Percentiles rank a stretch among this genome's conserved stretches.
Conservation (phyloP, 1,140 invertebrate species). For the Drosophila mayri region DNA sequence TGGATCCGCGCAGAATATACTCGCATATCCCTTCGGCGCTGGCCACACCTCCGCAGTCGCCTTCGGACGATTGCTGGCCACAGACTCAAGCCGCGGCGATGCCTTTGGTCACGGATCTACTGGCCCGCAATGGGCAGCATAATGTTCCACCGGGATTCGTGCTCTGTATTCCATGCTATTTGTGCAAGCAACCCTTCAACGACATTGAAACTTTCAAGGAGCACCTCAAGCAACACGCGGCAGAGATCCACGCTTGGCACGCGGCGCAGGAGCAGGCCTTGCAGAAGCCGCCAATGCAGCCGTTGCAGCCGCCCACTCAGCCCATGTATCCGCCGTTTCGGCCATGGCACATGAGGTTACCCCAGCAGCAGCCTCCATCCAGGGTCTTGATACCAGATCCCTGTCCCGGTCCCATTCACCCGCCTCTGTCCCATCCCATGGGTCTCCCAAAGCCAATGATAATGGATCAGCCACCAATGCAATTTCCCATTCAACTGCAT, state of each 20-base stretch:
- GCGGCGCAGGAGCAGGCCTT: not conserved
- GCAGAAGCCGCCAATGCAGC: not conserved
- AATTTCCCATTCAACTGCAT: not conserved
- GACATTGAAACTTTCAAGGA: slow-evolving; percentile 33
- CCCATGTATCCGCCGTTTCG: not conserved
- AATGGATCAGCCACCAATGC: slow-evolving; percentile 4
- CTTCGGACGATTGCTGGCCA: not conserved
- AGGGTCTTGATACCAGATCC: not conserved
- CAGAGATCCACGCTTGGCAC: slow-evolving; percentile 18
- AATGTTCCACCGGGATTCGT: slow-evolving; percentile 16
- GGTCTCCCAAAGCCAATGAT: not conserved
- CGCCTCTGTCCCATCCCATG: not conserved
- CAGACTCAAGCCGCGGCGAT: not conserved
- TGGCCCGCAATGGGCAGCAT: not conserved
- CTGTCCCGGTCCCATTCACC: not conserved
- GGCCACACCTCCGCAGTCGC: slow-evolving; percentile 50
- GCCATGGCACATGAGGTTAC: not conserved
- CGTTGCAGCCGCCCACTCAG: not conserved
- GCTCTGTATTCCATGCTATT: slow-evolving; percentile 50
- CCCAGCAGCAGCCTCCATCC: not conserved
- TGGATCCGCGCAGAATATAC: not conserved
- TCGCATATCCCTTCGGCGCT: not conserved
- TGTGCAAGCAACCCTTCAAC: slow-evolving; percentile 55
- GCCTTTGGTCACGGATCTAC: slow-evolving; percentile 21
- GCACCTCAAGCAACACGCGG: slow-evolving; percentile 45